These are phyloP conservation scores for Chiloscyllium punctatum DNA, from an alignment of 2,797 vertebrate species.

Conservation along the genomic window DNA sequence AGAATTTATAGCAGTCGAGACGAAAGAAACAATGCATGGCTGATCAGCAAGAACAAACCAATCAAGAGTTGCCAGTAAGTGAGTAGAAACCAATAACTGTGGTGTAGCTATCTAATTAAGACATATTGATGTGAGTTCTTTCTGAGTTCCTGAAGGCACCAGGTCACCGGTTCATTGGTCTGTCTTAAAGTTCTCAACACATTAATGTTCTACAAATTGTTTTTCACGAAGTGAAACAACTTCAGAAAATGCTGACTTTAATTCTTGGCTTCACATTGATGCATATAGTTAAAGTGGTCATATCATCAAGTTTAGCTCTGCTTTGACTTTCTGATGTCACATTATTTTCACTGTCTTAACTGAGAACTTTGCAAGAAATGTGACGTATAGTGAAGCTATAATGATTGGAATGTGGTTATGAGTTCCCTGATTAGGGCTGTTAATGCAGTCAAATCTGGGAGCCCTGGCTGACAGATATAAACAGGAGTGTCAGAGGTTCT, in stretches of 20 bases:
- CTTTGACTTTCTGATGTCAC: background rate
- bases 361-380: background rate
- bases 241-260: background rate
- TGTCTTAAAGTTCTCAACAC: background rate
- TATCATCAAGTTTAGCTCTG: background rate
- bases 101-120: slow-evolving; percentile 35
- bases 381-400: background rate
- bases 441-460: too few species aligned
- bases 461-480: too few species aligned
- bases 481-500: too few species aligned
- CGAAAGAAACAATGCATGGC: slow-evolving; percentile 22
- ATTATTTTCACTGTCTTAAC: background rate
- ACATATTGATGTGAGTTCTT: slow-evolving; percentile 23
- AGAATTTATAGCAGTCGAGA: slow-evolving; percentile 26
- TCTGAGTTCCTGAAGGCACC: background rate
- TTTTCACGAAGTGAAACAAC: slow-evolving; percentile 25
- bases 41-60: slow-evolving; percentile 34
- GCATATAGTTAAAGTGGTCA: background rate
- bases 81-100: slow-evolving; percentile 33
- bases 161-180: slow-evolving; percentile 15
- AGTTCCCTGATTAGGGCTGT: too few species aligned
- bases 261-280: background rate
- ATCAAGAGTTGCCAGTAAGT: slow-evolving; percentile 32
- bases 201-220: slow-evolving; percentile 30
- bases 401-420: too few species aligned